Evolutionary conservation across 2,888 invertebrate species (phyloP).

Genomic region (Drosophila stalkeri): DNA sequence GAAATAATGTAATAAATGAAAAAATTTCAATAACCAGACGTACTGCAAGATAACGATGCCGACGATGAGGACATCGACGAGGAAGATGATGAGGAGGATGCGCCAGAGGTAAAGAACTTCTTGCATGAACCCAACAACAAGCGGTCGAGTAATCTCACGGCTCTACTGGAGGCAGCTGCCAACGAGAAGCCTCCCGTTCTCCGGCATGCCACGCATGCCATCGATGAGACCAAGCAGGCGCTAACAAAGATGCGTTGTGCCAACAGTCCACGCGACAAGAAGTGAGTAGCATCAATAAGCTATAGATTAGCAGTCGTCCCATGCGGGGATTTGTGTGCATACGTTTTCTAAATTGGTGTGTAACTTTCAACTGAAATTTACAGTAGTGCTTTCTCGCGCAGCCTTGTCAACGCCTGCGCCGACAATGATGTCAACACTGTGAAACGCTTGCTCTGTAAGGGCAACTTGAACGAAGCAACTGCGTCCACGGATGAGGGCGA

Average conservation of each 20-base stretch:
- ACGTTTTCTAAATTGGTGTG: constrained; percentile 5
- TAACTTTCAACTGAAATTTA: constrained; percentile 36
- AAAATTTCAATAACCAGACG: constrained; percentile 45
- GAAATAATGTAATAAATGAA: too few relatives aligned
- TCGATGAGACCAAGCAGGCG: constrained; percentile 98
- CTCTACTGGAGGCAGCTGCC: constrained; percentile 95
- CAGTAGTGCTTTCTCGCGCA: constrained; percentile 87
- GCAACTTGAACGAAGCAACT: constrained; percentile 91
- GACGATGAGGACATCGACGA: constrained; percentile 85
- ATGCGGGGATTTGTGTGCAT: background rate
- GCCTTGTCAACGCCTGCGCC: constrained; percentile 96
- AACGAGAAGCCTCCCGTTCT: constrained; percentile 85
- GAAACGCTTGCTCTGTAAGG: constrained; percentile 95
- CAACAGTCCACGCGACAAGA: constrained; percentile 89
- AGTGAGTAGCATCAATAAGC: constrained; percentile 79
- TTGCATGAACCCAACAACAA: constrained; percentile 86
- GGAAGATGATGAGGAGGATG: constrained; percentile 85
- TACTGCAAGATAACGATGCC: constrained; percentile 83
- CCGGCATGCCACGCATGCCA: constrained; percentile 90
- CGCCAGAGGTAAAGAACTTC: constrained; percentile 83
- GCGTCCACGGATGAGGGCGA: constrained; percentile 97
- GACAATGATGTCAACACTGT: constrained; percentile 98
- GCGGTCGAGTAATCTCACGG: constrained; percentile 89
- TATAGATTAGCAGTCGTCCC: background rate
- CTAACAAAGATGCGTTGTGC: constrained; percentile 98